Evolutionary conservation across 2,888 invertebrate species (phyloP).

Genomic region (Hartigia nigra): DNA sequence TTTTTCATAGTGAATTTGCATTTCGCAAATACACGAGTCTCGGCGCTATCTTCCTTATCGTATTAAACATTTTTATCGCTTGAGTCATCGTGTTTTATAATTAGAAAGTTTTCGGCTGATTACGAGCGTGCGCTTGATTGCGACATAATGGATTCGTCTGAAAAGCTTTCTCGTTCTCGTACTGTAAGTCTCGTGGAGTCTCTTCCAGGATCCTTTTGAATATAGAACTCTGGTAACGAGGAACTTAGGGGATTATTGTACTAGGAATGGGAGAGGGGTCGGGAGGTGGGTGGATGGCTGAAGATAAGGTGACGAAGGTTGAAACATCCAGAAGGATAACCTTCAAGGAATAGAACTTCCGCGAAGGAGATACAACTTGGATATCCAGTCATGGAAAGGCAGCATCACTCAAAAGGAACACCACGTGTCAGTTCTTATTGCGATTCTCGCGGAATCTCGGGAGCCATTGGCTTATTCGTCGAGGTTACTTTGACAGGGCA

Average conservation of each 20-base stretch:
- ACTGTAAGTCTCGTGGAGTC: neutral
- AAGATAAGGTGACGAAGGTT: neutral
- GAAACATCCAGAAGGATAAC: neutral
- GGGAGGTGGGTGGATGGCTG: neutral
- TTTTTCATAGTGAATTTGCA: neutral
- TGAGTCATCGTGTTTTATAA: conserved; percentile 23
- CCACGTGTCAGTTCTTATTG: neutral
- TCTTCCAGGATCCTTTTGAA: neutral
- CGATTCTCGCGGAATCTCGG: neutral
- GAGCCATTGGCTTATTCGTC: neutral
- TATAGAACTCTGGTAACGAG: neutral
- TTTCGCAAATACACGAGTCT: neutral
- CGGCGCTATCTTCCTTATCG: conserved; percentile 20
- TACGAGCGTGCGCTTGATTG: neutral
- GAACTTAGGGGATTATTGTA: neutral
- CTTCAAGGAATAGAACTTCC: neutral
- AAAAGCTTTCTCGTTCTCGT: neutral
- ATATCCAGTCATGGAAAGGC: neutral
- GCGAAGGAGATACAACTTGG: neutral
- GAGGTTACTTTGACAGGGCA: neutral
- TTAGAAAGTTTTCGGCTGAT: conserved; percentile 25
- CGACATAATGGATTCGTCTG: neutral
- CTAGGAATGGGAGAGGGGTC: no score
- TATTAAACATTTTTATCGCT: conserved; percentile 17
- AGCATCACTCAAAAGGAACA: neutral